Base-by-base conservation (phyloP, 1,140 invertebrate species). In the Homalodisca vitripennis region DNA sequence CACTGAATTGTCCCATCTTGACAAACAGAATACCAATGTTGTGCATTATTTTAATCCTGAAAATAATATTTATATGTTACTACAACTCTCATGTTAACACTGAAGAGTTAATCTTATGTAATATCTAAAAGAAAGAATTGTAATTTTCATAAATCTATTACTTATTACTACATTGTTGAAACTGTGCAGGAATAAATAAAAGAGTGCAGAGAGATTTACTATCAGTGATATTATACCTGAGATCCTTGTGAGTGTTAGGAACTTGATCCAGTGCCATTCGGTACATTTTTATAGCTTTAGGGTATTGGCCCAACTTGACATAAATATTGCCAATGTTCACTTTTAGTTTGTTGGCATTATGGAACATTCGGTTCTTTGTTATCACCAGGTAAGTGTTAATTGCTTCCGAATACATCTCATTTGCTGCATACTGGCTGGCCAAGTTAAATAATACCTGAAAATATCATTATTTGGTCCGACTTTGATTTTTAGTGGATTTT, bases 281-380 rank as follows among this genome's bases (percentile, higher is more conserved):
- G 78, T 98, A 98, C 84, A 98, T 92, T 83, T 99, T 99, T 55
- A 99, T 90, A 3, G 98, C 97, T 82, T 96, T 20, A n/a, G 90
- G 88, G 75, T 92, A 94, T 76, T 98, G 93, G 31, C 93, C 94
- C 84, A 97, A 92, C 80, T 93, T 92, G 72, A 94, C 95, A 80
- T 98, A 96, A 77, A 99, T 97, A 78, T 99, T 99, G 1, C 96
- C 98, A 90, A 99, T 98, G 77, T 99, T 99, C 0, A 98, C 88
- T 83, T 97, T 97, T 0, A 99, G 80, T 72, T 96, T 86, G 75
- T 95, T 92, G 48, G 90, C 90, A 77, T 94, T 93, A n/a, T 85
- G 88, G 77, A 95, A 94, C 80, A 92, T 87, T 77, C 89, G 87
- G 76, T 95, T 95, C 75, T 92, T 90, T 1, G 90, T 91, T 71